These are phyloP conservation scores for Mechanitis mazaeus DNA, from an alignment of 2,888 invertebrate genomes.

Conservation along the genomic window DNA sequence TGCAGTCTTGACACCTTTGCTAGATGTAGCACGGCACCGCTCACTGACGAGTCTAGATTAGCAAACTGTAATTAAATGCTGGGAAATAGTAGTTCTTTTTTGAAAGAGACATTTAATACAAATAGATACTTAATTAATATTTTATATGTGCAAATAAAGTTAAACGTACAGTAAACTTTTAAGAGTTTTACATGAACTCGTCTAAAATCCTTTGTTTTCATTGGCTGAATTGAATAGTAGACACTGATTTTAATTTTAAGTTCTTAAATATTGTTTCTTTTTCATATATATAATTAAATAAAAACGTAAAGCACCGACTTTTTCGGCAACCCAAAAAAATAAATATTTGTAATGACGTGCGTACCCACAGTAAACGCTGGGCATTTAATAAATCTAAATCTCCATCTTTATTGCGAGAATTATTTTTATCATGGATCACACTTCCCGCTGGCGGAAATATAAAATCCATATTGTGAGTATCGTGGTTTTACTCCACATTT, in stretches of 20 bases:
- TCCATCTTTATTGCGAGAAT: constrained; percentile 28
- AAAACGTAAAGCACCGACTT: neutral
- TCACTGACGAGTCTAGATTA: constrained; percentile 77
- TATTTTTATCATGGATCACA: constrained; percentile 26
- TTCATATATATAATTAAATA: no score
- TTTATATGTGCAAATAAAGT: no score
- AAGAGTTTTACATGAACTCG: neutral
- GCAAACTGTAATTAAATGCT: constrained; percentile 26
- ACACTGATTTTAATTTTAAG: no score
- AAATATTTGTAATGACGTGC: constrained; percentile 27
- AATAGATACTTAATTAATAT: no score
- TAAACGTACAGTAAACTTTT: neutral
- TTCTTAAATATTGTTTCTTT: no score
- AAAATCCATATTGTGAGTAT: constrained; percentile 24
- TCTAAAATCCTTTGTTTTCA: neutral
- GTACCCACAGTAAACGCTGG: constrained; percentile 22
- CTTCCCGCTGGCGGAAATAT: constrained; percentile 27
- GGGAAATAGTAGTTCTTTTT: neutral
- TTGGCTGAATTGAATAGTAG: constrained; percentile 5
- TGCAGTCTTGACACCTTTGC: constrained; percentile 82
- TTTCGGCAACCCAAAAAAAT: constrained; percentile 11
- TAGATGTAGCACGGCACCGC: constrained; percentile 80
- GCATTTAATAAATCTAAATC: constrained; percentile 24
- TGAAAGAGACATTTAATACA: neutral
- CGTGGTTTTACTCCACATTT: constrained; percentile 17